These are phyloP conservation scores for Phyllopteryx taeniolatus DNA, from an alignment of 2,113 vertebrate genomes.

Conservation along the genomic window DNA sequence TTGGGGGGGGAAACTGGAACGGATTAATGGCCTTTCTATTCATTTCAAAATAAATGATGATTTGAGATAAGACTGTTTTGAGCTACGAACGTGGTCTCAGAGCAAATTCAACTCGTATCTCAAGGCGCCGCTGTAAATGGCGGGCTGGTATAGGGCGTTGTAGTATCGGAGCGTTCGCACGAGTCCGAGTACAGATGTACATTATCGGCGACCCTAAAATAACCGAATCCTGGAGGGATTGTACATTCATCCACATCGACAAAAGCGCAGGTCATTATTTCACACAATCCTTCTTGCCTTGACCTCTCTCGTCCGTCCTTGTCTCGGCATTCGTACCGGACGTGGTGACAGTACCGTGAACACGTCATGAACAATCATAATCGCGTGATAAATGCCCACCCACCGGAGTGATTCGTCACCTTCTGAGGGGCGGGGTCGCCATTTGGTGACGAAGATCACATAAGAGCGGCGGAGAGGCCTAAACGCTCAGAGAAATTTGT, in stretches of 20 bases:
- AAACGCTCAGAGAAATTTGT: slow-evolving; percentile 18
- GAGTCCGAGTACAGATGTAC: too few relatives aligned
- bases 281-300: slow-evolving; percentile 20
- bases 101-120: too few relatives aligned
- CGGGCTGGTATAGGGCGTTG: too few relatives aligned
- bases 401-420: slow-evolving; percentile 42
- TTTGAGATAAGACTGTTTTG: too few relatives aligned
- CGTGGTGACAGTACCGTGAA: slow-evolving; percentile 41
- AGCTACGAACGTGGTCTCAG: too few relatives aligned
- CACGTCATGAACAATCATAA: slow-evolving; percentile 57
- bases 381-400: slow-evolving; percentile 56
- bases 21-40: too few relatives aligned
- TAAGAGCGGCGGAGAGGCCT: slow-evolving; percentile 17
- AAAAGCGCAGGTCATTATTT: background rate
- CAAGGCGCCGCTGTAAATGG: too few relatives aligned
- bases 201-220: too few relatives aligned
- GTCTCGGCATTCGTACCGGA: slow-evolving; percentile 26
- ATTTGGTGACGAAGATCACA: slow-evolving; percentile 36
- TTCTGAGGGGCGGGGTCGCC: slow-evolving; percentile 40
- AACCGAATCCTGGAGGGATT: too few relatives aligned
- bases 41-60: too few relatives aligned
- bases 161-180: too few relatives aligned
- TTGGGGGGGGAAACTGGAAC: too few relatives aligned
- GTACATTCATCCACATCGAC: background rate
- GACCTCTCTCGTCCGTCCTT: slow-evolving; percentile 55